Conservation (phyloP, 37 sponge, comb jelly and placozoan species). For the Tethya wilhelma region DNA sequence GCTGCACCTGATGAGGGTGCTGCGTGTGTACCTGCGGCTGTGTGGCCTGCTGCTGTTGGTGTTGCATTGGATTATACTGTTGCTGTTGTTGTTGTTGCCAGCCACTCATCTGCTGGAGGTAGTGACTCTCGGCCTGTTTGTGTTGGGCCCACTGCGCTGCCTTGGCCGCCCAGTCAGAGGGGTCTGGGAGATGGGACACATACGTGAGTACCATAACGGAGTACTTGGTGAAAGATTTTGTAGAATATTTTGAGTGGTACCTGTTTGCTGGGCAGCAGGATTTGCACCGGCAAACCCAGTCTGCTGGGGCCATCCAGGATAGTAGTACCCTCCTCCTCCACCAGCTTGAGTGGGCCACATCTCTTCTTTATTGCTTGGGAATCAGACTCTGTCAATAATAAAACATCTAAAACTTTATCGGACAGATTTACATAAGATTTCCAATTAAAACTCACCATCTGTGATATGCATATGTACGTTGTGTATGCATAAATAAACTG, state of each 20-base stretch:
- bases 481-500: too few species aligned
- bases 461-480: too few species aligned
- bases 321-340: background rate
- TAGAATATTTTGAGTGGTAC: background rate
- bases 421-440: too few species aligned
- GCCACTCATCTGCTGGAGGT: constrained; percentile 34
- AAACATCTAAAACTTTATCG: too few species aligned
- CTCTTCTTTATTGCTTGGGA: too few species aligned
- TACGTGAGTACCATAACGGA: background rate
- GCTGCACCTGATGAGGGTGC: background rate
- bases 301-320: background rate
- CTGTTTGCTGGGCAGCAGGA: background rate
- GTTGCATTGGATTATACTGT: background rate
- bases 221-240: background rate
- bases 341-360: too few species aligned
- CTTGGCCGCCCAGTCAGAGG: constrained; percentile 63
- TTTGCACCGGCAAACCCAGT: background rate
- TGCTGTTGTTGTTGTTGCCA: constrained; percentile 61
- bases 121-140: background rate
- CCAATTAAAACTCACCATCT: too few species aligned
- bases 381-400: too few species aligned
- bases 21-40: constrained; percentile 5
- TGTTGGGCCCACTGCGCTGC: constrained; percentile 78
- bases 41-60: constrained; percentile 24
- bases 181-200: constrained; percentile 14